A percentile compares a stretch with the other conserved stretches of the same genome.
Conservation (phyloP, 2,888 invertebrate genomes). For the Dasypogon diadema region DNA sequence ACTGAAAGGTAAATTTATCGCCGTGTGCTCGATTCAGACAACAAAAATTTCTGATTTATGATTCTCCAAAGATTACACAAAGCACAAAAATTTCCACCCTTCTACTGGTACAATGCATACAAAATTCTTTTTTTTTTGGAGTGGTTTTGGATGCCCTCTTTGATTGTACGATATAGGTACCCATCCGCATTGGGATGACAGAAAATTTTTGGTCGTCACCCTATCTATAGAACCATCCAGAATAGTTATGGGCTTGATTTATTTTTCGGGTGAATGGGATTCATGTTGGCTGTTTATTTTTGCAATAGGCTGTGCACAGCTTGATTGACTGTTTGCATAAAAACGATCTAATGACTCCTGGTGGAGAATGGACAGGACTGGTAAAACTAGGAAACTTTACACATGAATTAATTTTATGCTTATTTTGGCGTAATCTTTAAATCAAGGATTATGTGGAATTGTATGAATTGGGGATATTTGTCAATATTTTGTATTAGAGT, state of each 20-base stretch:
- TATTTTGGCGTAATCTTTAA: too few species aligned
- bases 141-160: background rate
- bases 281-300: constrained; percentile 26
- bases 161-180: constrained; percentile 9
- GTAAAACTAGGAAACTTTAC: background rate
- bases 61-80: constrained; percentile 41
- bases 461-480: too few species aligned
- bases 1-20: constrained; percentile 39
- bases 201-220: constrained; percentile 36
- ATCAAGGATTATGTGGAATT: too few species aligned
- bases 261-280: constrained; percentile 35
- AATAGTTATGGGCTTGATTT: constrained; percentile 39
- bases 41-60: constrained; percentile 43
- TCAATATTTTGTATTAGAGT: too few species aligned
- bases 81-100: constrained; percentile 35
- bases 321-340: constrained; percentile 44
- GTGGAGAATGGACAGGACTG: background rate
- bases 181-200: background rate
- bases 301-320: constrained; percentile 21
- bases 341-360: constrained; percentile 22
- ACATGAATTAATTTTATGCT: background rate
- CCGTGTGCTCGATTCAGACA: constrained; percentile 9
- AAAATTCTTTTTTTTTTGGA: constrained; percentile 13
- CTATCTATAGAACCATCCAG: background rate
- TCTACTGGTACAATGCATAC: constrained; percentile 37